Base-by-base conservation (phyloP, 2,888 invertebrate species). In the Amiota mariae region DNA sequence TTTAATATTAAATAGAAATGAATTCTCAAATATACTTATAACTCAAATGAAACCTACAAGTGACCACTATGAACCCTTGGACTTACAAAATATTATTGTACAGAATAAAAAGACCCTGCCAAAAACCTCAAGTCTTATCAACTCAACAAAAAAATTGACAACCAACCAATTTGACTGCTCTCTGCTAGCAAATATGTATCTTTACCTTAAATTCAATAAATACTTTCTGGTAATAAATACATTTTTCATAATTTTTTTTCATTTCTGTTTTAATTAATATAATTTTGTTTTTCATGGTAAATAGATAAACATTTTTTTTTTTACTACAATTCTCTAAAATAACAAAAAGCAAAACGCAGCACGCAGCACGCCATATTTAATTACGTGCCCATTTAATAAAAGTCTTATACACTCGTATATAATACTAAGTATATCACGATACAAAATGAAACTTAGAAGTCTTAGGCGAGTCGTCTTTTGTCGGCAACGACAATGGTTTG, bases 341-440 rank as follows among this genome's bases (percentile, higher is more conserved):
- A 70, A 61, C 54, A 73, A 64, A 18, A 67, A 67, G 13, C 64
- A 63, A 20, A 64, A 10, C 13, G 3, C 13, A 67, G 13, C n/a
- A 10, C 13, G 3, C 13, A 67, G 13, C n/a, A 67, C 8, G 12
- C 49, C 9, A 20, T 20, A 24, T 47, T 73, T 70, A 72, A 49
- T 70, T 68, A 73, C 74, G 48, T 70, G 49, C 71, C 68, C 71
- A 72, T 74, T 71, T 71, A 9, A 71, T 71, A 61, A 71, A 36
- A 36, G 36, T 36, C 36, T 36, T 36, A 36, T 6, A 36, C 8
- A 36, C 4, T 36, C 6, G 24, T 24, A 1, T 24, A 24, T 24
- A 24, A 4, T 36, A 4, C n/a, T n/a, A n/a, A n/a, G n/a, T 36
- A 6, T 36, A 36, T 36, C 36, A 6, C 36, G 36, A 36, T 36